These are phyloP conservation scores for Mizuhopecten yessoensis DNA, from an alignment of 1,140 invertebrate species.

Conservation along the genomic window DNA sequence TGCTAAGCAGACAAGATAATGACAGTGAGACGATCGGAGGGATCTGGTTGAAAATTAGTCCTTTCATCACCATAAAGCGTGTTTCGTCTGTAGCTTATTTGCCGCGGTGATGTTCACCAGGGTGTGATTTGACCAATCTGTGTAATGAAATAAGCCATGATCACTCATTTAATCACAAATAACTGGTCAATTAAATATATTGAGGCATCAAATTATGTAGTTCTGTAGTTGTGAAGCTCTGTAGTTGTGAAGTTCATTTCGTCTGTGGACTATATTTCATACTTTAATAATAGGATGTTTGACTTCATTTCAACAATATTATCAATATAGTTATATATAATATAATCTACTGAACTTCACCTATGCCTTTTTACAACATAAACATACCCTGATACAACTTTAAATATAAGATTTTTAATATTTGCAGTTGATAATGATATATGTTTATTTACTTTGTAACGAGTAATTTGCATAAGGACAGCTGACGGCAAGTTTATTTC, in stretches of 20 bases:
- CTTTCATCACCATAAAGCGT: slow-evolving; percentile 16
- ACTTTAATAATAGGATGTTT: neutral
- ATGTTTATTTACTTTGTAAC: no score
- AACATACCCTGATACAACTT: no score
- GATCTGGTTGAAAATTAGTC: slow-evolving; percentile 19
- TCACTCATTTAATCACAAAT: neutral
- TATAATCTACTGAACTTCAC: no score
- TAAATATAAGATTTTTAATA: no score
- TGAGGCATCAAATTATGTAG: neutral
- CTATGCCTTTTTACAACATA: no score
- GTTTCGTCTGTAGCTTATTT: slow-evolving; percentile 26
- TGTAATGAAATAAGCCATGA: neutral
- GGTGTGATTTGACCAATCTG: slow-evolving; percentile 32
- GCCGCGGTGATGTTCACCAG: neutral
- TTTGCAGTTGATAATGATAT: no score
- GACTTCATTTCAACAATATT: neutral
- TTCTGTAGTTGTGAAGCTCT: no score
- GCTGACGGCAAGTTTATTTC: no score
- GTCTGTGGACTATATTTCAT: neutral
- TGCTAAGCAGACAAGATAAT: slow-evolving; percentile 38
- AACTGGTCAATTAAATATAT: neutral
- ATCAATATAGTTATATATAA: no score
- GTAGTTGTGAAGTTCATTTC: no score
- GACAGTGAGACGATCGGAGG: neutral
- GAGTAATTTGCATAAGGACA: no score